Evolutionary conservation across 1,140 invertebrate species (phyloP), one percentile per base, ranked within the genome.

Genomic region (Scaptomyza montana): DNA sequence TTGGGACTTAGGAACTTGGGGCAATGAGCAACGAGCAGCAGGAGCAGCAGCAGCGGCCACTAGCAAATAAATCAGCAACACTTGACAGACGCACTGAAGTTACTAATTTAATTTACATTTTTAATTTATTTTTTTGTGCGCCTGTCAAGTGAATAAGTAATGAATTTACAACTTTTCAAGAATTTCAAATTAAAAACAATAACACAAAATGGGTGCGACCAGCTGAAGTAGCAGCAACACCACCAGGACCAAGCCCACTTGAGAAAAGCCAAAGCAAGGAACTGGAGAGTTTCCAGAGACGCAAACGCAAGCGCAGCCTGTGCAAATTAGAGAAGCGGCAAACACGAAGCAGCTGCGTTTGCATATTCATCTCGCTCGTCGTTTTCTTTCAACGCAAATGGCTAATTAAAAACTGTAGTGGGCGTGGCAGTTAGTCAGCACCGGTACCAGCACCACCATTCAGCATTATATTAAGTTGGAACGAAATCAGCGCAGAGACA

Each of bases 121-220:
- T 89, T 89, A 89, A 89, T 89, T 89, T 84, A 84, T 89, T 89
- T 89, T 53, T 61, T 74, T 56, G 68, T 66, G 47, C 68, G 47
- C 49, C 85, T 80, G 85, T 89, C 84, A 89, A 89, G 84, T 84
- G 84, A 89, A 89, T 89, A 89, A 89, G 84, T 89, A 89, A 89
- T 89, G 84, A 89, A 89, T 89, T 89, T 89, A 89, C 80, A 89
- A 89, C 84, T 89, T 89, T 77, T 80, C 70, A 87, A 89, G 84
- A 89, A 89, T 89, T 89, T 89, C 84, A 89, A 89, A 89, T 89
- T 89, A 89, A 89, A 87, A 89, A 89, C 84, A 89, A 89, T 89
- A 89, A 89, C 84, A 89, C 78, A 78, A 86, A 66, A 82, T 78
- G 81, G 74, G 66, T 66, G 61, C 60, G 65, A 45, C 65, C 56